Base-by-base conservation (phyloP, 2,113 vertebrate genomes). In the Suricata suricatta region DNA sequence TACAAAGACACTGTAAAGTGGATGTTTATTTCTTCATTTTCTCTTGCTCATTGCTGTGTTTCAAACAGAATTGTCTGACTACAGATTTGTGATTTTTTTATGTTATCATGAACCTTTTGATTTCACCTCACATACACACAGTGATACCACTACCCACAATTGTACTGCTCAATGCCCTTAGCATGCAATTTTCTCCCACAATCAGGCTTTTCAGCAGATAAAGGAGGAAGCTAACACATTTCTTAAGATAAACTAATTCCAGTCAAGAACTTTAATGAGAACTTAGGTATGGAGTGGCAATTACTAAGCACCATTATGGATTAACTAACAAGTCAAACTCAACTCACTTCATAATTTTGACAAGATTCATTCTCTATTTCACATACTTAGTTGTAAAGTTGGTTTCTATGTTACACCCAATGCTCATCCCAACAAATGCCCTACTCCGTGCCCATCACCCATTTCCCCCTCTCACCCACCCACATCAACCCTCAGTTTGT, bases 311-410 rank as follows among this genome's bases (percentile, higher is more conserved):
- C 29, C 41, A 84, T 88, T 84, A 94, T 90, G 74, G n/a, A 95
- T 95, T 97, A 92, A 81, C 94, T 97, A 95, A 92, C 12, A 95
- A 84, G 63, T 96, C 74, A 97, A 95, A 86, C 47, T 95, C 50
- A 87, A 16, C 38, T 94, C 38, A 69, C 88, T 92, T 90, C 25
- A 89, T 96, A 63, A 93, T 90, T 97, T 93, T 92, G 66, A 90
- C 90, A 94, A n/a, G 33, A 47, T 80, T 94, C n/a, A 76, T 97
- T 94, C 83, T 95, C 44, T 47, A 9, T 47, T 47, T 47, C 44
- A 47, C 10, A 47, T 47, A 47, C 44, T 47, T 41, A 41, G 6
- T 41, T 47, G 44, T 47, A 8, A 47, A 47, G 10, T 47, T 47
- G 44, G 44, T 47, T 47, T 47, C 44, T 47, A 47, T 47, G 10